Evolutionary conservation across 2,113 vertebrate species (phyloP).

Genomic region (Lipophrys pholis): DNA sequence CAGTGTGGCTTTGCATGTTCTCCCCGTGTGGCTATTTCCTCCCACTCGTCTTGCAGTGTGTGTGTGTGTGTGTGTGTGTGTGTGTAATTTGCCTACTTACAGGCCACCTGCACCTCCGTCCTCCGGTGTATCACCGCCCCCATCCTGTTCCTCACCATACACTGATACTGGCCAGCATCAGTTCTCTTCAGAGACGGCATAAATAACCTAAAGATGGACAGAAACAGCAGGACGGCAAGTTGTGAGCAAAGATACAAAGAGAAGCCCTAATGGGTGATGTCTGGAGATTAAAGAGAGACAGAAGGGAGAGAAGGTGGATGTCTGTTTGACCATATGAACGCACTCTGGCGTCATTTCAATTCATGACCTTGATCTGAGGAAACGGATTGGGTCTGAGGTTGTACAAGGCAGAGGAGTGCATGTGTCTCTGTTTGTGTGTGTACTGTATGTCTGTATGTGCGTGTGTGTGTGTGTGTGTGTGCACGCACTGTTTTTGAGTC

Average conservation of each 20-base stretch:
- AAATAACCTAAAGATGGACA: constrained; percentile 79
- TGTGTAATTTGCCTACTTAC: constrained; percentile 80
- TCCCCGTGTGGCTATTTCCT: too few relatives aligned
- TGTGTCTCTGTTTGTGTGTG: constrained; percentile 28
- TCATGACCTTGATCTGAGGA: constrained; percentile 56
- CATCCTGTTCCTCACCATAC: constrained; percentile 90
- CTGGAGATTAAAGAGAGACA: constrained; percentile 13
- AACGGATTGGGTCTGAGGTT: constrained; percentile 29
- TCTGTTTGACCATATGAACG: constrained; percentile 43
- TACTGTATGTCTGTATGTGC: constrained; percentile 26
- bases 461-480: constrained; percentile 18
- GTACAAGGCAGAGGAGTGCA: constrained; percentile 19
- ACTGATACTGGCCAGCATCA: constrained; percentile 89
- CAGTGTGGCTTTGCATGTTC: too few relatives aligned
- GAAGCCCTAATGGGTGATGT: neutral
- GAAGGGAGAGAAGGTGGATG: constrained; percentile 20
- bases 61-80: neutral
- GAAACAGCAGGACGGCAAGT: neutral
- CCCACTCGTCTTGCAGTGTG: too few relatives aligned
- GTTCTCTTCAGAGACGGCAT: constrained; percentile 83
- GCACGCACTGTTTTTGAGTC: constrained; percentile 35
- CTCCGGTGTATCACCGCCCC: constrained; percentile 88
- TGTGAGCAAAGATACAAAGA: constrained; percentile 14
- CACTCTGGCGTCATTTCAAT: constrained; percentile 26
- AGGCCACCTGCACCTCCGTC: constrained; percentile 90